phyloP scores from a whole-genome alignment of 1,140 invertebrate species.

The Watersipora subatra region DNA sequence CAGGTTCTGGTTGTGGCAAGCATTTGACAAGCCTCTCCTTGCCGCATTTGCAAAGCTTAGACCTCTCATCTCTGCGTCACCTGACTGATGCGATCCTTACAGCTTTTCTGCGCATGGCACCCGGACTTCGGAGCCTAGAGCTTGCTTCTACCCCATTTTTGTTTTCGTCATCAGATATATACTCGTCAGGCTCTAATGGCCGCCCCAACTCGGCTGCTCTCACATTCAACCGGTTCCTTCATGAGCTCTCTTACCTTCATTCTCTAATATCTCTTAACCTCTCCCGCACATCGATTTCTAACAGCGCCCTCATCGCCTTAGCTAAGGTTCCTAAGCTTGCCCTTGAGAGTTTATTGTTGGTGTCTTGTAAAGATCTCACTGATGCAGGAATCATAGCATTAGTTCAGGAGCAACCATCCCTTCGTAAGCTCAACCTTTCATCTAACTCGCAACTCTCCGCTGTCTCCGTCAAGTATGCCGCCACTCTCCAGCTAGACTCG shows the following conservation, averaged over 20 bases:
- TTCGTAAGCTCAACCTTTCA: slow-evolving; percentile 50
- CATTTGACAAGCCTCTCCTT: too few species aligned
- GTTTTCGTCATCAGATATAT: slow-evolving; percentile 44
- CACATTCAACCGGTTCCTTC: slow-evolving; percentile 53
- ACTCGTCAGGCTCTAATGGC: slow-evolving; percentile 30
- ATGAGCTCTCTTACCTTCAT: slow-evolving; percentile 46
- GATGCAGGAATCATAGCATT: slow-evolving; percentile 47
- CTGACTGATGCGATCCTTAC: slow-evolving; percentile 56
- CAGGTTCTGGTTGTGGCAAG: too few species aligned
- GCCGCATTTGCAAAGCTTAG: slow-evolving; percentile 47
- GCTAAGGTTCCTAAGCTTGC: slow-evolving; percentile 43
- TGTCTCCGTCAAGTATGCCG: slow-evolving; percentile 46
- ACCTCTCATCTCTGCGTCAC: slow-evolving; percentile 52
- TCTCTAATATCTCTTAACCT: slow-evolving; percentile 50
- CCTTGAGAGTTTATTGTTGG: slow-evolving; percentile 46
- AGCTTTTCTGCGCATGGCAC: slow-evolving; percentile 49
- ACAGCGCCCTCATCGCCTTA: slow-evolving; percentile 46
- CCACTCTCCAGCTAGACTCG: slow-evolving; percentile 34
- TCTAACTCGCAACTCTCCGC: slow-evolving; percentile 51
- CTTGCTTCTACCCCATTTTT: slow-evolving; percentile 53
- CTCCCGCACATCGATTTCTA: slow-evolving; percentile 52
- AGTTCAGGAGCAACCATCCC: slow-evolving; percentile 44
- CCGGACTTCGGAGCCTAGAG: slow-evolving; percentile 47
- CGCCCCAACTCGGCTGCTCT: slow-evolving; percentile 53
- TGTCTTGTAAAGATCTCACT: slow-evolving; percentile 53